phyloP scores from a whole-genome alignment of 1,140 invertebrate species.

The Saccostrea echinata region DNA sequence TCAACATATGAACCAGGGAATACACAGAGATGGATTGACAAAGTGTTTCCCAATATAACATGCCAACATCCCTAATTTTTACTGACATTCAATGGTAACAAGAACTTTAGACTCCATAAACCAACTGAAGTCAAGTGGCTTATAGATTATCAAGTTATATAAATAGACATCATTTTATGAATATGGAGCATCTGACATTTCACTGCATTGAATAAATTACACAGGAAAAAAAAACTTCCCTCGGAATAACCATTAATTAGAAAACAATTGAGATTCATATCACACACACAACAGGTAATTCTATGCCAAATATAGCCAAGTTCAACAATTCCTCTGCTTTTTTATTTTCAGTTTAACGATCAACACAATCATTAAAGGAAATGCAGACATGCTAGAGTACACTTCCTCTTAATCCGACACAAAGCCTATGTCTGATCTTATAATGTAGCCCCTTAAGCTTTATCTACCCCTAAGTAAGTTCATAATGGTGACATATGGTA shows the following conservation, averaged over 20 bases:
- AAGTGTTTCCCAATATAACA: neutral
- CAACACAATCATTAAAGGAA: neutral
- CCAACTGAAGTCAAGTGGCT: neutral
- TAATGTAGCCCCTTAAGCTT: neutral
- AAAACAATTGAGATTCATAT: neutral
- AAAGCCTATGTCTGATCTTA: neutral
- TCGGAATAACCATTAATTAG: neutral
- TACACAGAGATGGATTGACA: neutral
- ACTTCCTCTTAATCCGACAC: neutral
- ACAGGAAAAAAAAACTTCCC: neutral
- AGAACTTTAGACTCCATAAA: conserved; percentile 7
- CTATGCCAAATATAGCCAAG: neutral
- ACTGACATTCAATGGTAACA: neutral
- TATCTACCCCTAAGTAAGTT: neutral
- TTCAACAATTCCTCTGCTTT: neutral
- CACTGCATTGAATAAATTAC: neutral
- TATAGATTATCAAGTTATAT: conserved; percentile 28
- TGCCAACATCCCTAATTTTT: conserved; percentile 5
- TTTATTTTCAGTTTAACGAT: neutral
- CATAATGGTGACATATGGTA: conserved; percentile 4
- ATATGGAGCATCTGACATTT: neutral
- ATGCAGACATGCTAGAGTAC: neutral
- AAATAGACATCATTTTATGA: conserved; percentile 20
- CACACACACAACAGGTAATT: neutral
- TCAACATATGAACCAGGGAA: neutral